Conservation (phyloP, 2,888 invertebrate species). For the Euspilapteryx auroguttella region DNA sequence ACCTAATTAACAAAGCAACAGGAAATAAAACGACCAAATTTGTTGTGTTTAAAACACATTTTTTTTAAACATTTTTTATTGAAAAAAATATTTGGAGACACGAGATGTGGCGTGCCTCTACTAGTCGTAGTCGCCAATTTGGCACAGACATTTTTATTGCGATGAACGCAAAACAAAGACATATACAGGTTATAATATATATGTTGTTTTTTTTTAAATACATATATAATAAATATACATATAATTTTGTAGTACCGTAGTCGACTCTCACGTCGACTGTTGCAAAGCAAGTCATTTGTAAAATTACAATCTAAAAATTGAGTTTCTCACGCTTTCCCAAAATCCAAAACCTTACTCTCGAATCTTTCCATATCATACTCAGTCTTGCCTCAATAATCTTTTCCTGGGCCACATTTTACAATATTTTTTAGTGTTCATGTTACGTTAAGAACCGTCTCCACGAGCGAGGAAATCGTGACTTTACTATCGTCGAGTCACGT, state of each 20-base stretch:
- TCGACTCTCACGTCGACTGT: background rate
- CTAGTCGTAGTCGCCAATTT: slow-evolving; percentile 7
- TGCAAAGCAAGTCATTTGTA: background rate
- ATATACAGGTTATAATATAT: too few species aligned
- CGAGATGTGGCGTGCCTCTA: slow-evolving; percentile 34
- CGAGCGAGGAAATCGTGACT: too few species aligned
- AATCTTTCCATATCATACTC: slow-evolving; percentile 1
- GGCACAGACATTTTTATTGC: slow-evolving; percentile 2
- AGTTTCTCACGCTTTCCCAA: slow-evolving; percentile 1
- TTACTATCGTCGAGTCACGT: too few species aligned
- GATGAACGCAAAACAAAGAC: background rate
- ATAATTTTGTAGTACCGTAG: background rate
- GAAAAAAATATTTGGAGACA: slow-evolving; percentile 52
- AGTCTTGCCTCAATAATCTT: background rate
- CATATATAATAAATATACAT: background rate
- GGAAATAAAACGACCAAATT: too few species aligned
- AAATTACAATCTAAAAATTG: slow-evolving; percentile 2
- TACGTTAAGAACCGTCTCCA: too few species aligned
- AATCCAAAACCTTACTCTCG: background rate
- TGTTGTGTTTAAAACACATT: slow-evolving; percentile 60
- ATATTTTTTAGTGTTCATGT: too few species aligned
- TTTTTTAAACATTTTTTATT: slow-evolving; percentile 53
- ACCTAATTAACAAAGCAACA: too few species aligned
- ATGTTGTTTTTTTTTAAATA: too few species aligned
- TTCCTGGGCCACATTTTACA: too few species aligned